Conservation (phyloP, 2,797 vertebrate species). For the Lepilemur ruficaudatus region DNA sequence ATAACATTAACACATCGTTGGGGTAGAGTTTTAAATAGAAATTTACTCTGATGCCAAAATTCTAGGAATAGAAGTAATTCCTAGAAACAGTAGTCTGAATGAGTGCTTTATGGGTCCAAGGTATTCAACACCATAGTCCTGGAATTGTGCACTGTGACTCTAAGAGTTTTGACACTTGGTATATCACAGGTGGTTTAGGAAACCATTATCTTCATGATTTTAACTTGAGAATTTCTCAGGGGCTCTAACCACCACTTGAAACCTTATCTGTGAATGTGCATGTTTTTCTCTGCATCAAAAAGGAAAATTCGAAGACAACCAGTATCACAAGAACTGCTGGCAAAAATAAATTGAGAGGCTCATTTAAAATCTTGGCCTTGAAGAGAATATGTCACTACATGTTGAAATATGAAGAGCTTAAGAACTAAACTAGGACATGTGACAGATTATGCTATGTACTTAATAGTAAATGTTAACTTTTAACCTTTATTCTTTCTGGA, state of each 20-base stretch:
- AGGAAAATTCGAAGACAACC: neutral
- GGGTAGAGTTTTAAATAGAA: conserved; percentile 44
- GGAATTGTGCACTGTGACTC: neutral
- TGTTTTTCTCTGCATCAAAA: neutral
- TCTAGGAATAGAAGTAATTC: neutral
- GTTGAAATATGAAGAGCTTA: neutral
- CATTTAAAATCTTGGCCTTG: conserved; percentile 43
- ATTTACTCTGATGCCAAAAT: conserved; percentile 31
- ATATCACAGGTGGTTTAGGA: neutral
- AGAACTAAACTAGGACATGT: neutral
- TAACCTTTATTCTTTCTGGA: neutral
- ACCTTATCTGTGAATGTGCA: neutral
- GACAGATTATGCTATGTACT: neutral
- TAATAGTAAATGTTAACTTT: neutral
- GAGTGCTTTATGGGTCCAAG: neutral
- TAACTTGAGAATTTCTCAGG: conserved; percentile 6
- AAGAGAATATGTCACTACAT: neutral
- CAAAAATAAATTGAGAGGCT: neutral
- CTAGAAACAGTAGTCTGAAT: neutral
- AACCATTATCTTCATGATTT: neutral
- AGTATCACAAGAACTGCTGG: neutral
- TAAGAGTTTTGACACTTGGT: neutral
- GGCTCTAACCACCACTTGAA: neutral
- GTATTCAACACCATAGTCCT: neutral
- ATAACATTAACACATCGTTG: neutral